Base-by-base conservation (phyloP, 1,140 invertebrate genomes). In the Ridgeia piscesae region DNA sequence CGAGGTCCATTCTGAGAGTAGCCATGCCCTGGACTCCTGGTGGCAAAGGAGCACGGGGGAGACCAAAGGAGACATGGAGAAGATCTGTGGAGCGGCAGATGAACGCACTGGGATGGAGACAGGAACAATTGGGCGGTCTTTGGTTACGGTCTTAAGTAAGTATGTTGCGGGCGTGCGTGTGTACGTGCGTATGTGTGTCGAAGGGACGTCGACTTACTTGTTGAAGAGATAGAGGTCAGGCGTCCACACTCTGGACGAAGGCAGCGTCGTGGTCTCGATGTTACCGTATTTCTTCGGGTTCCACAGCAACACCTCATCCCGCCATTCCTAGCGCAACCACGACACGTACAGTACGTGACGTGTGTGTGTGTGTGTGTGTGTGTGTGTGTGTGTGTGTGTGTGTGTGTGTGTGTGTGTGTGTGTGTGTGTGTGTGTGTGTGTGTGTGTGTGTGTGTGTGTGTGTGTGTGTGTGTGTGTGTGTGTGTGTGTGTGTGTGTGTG, bases 201-300 rank as follows among this genome's bases (percentile, higher is more conserved):
- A 2, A 21, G 58, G 11, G 58, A 21, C 27, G 58, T 77, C 6
- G 58, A 21, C 58, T 77, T 93, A 93, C 93, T 93, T 93, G 89
- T 93, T 93, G 91, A 93, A 93, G 4, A 93, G 89, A 48, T 92
- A 93, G 35, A 93, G 35, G 42, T 93, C 93, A 34, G 93, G 93
- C 9, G 92, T 92, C 93, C 93, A 93, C 1, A 93, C 42, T 11
- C 48, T 35, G 14, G 33, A 35, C 31, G 93, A 89, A n/a, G 93
- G 92, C 34, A 93, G 31, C 33, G 92, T 77, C 33, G 90, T 91
- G 21, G 35, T 35, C 8, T 42, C 14, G 27, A 92, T 34, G 9
- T 91, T 91, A 31, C 91, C 92, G 89, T 91, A 93, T 34, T 42
- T 48, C 33, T 33, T 42, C 58, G 93, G 92, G 33, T 93, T 91